Base-by-base conservation (phyloP, 1,140 invertebrate genomes). In the Lepidostoma basale region DNA sequence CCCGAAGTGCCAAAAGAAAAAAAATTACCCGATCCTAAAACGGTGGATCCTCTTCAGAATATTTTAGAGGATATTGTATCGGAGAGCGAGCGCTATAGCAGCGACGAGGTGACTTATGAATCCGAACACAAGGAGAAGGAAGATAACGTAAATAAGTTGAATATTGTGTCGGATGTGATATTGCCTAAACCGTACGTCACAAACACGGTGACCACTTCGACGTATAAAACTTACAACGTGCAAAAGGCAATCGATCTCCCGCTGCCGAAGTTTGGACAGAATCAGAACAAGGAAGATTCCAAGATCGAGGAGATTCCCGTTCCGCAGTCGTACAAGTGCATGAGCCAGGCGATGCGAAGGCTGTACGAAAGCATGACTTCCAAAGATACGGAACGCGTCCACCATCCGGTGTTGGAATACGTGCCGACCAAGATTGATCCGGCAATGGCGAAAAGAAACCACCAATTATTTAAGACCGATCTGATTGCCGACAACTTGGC, bases 381-480 rank as follows among this genome's bases (percentile, higher is more conserved):
- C 1, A 59, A 20, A 22, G 58, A 23, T 5, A 56, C 45, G 4
- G 33, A 49, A 5, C 5, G 26, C 0, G 33, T 45, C 0, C 8
- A 36, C 8, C 28, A 73, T 14, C 33, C 30, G 16, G 36, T 54
- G 6, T n/a, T n/a, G 70, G 82, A 83, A 72, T 84, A 84, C 76
- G 76, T 84, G 23, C 82, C 82, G 2, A 82, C 79, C 33, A 82
- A 77, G 69, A 69, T 82, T 25, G 78, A 79, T 42, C 71, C 71
- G 0, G 77, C 76, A 9, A 77, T 76, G 59, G 76, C 77, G 22
- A 81, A 81, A 67, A 77, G 77, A 69, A 82, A 83, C 70, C 82
- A 82, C 67, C 78, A 81, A 72, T 75, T 80, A 36, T 84, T 84
- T 45, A 82, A 80, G 73, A 75, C 81, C 54, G 80, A 81, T 78